Evolutionary conservation across 2,888 invertebrate species (phyloP).

Genomic region (Anthrax anthrax): DNA sequence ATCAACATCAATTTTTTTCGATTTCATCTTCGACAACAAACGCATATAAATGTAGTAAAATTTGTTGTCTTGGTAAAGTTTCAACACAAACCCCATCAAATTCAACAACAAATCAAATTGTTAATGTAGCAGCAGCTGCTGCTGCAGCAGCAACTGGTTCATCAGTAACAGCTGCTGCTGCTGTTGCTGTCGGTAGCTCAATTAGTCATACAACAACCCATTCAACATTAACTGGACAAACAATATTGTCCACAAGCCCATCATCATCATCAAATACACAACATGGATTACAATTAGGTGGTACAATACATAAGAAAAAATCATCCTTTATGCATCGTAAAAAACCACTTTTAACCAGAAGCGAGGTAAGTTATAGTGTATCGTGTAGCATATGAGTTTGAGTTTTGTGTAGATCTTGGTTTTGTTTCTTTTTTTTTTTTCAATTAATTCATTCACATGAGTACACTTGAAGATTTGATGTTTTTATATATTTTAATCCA

Average conservation of each 20-base stretch:
- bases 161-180: neutral
- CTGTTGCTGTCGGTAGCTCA: too few relatives aligned
- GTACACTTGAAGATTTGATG: too few relatives aligned
- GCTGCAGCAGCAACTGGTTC: too few relatives aligned
- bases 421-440: neutral
- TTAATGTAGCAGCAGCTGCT: too few relatives aligned
- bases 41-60: constrained; percentile 15
- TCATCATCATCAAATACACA: neutral
- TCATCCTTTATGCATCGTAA: constrained; percentile 30
- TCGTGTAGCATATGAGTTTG: too few relatives aligned
- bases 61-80: constrained; percentile 14
- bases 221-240: constrained; percentile 7
- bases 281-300: neutral
- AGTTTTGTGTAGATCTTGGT: too few relatives aligned
- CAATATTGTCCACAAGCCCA: constrained; percentile 1
- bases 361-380: constrained; percentile 34
- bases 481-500: too few relatives aligned
- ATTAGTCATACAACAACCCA: constrained; percentile 7
- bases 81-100: too few relatives aligned
- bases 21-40: constrained; percentile 9
- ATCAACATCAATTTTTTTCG: constrained; percentile 8
- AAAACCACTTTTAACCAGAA: constrained; percentile 31
- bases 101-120: constrained; percentile 12
- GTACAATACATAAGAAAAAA: constrained; percentile 21
- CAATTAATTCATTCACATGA: too few relatives aligned